Conservation (phyloP, 2,888 invertebrate genomes). For the Eucera pruinosa region DNA sequence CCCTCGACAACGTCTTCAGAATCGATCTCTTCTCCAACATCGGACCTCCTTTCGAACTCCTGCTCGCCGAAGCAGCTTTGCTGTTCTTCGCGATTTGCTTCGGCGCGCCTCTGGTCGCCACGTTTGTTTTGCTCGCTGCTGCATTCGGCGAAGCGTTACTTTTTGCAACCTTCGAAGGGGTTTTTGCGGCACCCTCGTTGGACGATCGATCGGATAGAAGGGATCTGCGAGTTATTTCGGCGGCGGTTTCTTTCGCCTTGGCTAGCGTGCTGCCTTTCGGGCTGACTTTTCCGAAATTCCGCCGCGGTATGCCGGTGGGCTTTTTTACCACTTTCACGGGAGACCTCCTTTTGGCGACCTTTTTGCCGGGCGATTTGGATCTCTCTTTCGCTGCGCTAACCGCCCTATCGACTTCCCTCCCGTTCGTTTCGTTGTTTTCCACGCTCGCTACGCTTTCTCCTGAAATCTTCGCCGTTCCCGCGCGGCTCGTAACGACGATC, state of each 20-base stretch:
- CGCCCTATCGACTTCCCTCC: slow-evolving; percentile 13
- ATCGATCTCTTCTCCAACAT: slow-evolving; percentile 23
- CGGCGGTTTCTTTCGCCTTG: slow-evolving; percentile 63
- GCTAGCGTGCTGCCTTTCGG: slow-evolving; percentile 60
- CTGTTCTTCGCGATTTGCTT: slow-evolving; percentile 70
- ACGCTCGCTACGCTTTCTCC: slow-evolving; percentile 4
- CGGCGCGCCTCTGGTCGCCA: slow-evolving; percentile 73
- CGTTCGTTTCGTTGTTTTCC: slow-evolving; percentile 11
- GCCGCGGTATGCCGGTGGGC: slow-evolving; percentile 58
- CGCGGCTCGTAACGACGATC: too few relatives aligned
- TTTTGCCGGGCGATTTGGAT: slow-evolving; percentile 79
- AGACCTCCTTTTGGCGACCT: slow-evolving; percentile 75
- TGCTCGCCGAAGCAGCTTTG: too few relatives aligned
- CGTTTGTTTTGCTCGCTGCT: slow-evolving; percentile 4
- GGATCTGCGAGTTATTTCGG: slow-evolving; percentile 56
- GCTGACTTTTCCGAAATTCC: slow-evolving; percentile 48
- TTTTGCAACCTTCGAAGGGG: not conserved
- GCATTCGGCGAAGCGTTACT: not conserved
- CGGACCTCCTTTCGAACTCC: not conserved
- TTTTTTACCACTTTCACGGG: slow-evolving; percentile 74
- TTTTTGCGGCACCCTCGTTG: not conserved
- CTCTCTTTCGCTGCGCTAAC: slow-evolving; percentile 60
- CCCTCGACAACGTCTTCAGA: slow-evolving; percentile 39
- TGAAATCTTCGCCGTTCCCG: not conserved
- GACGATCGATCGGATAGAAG: not conserved